Conservation (phyloP, 2,113 vertebrate genomes). For the Salvelinus sp. region DNA sequence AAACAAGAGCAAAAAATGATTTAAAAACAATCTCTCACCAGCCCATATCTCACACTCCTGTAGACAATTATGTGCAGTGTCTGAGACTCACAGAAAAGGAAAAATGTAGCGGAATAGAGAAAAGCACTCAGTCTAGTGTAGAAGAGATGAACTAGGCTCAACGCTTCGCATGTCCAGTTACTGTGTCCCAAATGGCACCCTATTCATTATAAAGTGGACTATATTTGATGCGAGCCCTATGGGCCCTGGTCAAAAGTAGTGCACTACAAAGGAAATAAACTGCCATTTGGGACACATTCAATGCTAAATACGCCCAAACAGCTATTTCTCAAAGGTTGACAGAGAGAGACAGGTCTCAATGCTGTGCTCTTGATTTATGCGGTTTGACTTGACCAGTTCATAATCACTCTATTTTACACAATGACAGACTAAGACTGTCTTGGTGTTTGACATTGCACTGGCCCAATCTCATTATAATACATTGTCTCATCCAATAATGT, state of each 20-base stretch:
- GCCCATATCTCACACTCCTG: neutral
- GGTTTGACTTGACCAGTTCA: neutral
- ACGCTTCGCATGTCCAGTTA: neutral
- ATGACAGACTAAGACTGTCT: neutral
- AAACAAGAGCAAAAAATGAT: neutral
- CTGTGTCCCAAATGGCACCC: too few relatives aligned
- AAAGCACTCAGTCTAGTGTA: neutral
- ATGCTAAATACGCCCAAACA: neutral
- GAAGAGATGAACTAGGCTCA: neutral
- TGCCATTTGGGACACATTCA: too few relatives aligned
- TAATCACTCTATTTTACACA: neutral
- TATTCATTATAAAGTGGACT: too few relatives aligned
- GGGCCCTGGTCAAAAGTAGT: too few relatives aligned
- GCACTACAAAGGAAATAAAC: too few relatives aligned
- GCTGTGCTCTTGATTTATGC: neutral
- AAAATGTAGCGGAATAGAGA: neutral
- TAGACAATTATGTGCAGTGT: neutral
- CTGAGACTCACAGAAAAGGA: neutral
- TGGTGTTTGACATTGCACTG: neutral
- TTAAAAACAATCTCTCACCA: neutral
- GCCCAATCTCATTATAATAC: neutral
- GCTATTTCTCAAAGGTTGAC: neutral
- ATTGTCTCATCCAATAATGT: neutral
- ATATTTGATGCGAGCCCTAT: too few relatives aligned
- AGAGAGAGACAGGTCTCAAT: neutral